Evolutionary conservation across 2,113 vertebrate genomes (phyloP).

Genomic region (Sturnus vulgaris): DNA sequence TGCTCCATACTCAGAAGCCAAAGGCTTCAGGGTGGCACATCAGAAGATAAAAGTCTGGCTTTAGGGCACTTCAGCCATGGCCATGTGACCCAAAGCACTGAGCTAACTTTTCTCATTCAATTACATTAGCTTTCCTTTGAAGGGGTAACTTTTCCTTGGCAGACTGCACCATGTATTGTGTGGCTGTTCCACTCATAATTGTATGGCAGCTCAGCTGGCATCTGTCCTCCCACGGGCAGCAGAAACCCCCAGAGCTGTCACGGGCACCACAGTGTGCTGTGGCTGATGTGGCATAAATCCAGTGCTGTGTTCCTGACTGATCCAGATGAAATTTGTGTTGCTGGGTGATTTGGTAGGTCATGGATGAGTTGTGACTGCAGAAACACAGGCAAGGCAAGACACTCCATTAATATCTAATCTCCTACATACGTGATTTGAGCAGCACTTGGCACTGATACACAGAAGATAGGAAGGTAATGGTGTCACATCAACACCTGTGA

Average conservation of each 20-base stretch:
- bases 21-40: neutral
- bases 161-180: neutral
- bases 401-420: neutral
- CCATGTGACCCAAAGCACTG: neutral
- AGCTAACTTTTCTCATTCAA: neutral
- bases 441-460: neutral
- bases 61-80: neutral
- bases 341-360: neutral
- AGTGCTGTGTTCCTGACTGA: neutral
- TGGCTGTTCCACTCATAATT: neutral
- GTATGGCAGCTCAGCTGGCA: neutral
- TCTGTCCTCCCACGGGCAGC: neutral
- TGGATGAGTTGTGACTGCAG: neutral
- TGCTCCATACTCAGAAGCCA: neutral
- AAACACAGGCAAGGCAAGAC: neutral
- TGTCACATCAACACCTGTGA: neutral
- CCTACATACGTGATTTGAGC: neutral
- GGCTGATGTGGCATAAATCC: neutral
- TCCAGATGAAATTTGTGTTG: neutral
- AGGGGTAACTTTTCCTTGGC: neutral
- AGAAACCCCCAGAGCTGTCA: neutral
- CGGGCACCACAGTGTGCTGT: neutral
- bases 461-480: neutral
- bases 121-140: neutral
- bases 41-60: neutral